phyloP scores from a whole-genome alignment of 2,888 invertebrate species.

The Dinocampus coccinellae region DNA sequence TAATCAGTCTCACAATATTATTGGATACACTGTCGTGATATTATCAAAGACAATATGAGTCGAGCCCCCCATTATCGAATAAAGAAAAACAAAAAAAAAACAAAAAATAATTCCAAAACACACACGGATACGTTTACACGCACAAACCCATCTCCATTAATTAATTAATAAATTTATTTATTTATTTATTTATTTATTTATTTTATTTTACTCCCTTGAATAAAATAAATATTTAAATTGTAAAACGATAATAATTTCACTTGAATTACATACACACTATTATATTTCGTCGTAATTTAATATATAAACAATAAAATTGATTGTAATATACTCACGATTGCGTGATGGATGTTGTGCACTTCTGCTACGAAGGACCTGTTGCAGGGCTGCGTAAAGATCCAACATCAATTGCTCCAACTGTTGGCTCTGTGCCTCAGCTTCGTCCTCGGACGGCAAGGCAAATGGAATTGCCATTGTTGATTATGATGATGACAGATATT shows the following conservation, averaged over 20 bases:
- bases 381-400: constrained; percentile 63
- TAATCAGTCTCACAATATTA: background rate
- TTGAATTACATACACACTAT: background rate
- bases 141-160: background rate
- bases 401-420: constrained; percentile 66
- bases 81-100: no score
- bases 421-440: constrained; percentile 59
- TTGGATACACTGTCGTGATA: background rate
- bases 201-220: no score
- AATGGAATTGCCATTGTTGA: constrained; percentile 66
- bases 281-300: background rate
- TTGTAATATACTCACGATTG: constrained; percentile 62
- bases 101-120: background rate
- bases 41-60: background rate
- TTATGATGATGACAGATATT: background rate
- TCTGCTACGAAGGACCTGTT: constrained; percentile 65
- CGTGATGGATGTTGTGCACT: constrained; percentile 62
- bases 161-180: no score
- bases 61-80: background rate
- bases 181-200: no score
- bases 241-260: background rate
- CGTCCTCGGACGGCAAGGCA: constrained; percentile 62
- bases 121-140: background rate
- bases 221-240: background rate
- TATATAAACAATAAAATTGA: background rate